Evolutionary conservation across 2,797 vertebrate species (phyloP).

Genomic region (Cyclura pinguis): DNA sequence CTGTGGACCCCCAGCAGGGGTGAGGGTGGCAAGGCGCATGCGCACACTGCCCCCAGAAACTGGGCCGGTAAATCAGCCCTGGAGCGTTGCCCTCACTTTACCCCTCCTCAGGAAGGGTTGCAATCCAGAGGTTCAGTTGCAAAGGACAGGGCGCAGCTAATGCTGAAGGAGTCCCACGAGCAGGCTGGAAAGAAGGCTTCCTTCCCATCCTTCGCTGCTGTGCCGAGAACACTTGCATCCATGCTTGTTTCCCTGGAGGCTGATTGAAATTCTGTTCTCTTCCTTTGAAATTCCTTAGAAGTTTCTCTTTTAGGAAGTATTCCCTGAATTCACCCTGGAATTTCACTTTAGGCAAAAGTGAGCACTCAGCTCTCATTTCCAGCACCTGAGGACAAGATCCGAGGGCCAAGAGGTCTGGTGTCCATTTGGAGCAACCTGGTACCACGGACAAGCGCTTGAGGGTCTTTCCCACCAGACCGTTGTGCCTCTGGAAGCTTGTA

Average conservation of each 20-base stretch:
- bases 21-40: conserved; percentile 13
- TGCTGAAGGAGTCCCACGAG: no score
- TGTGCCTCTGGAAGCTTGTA: not conserved
- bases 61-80: conserved; percentile 40
- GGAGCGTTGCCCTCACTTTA: not conserved
- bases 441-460: no score
- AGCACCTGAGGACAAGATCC: not conserved
- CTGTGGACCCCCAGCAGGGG: conserved; percentile 60
- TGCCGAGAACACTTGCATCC: no score
- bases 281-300: not conserved
- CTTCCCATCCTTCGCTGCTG: no score
- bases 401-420: no score
- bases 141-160: no score
- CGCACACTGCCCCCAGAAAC: conserved; percentile 4
- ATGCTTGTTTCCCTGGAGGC: not conserved
- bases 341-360: not conserved
- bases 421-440: not conserved
- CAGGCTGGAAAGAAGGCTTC: no score
- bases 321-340: not conserved
- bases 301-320: no score
- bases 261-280: no score
- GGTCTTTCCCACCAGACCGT: not conserved
- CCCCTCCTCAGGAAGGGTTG: not conserved
- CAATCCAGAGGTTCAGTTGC: no score
- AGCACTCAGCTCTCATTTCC: not conserved